A percentile compares a stretch with the other conserved stretches of the same genome.
phyloP scores from a whole-genome alignment of 1,140 invertebrate genomes.

The Magallana ariakensis region DNA sequence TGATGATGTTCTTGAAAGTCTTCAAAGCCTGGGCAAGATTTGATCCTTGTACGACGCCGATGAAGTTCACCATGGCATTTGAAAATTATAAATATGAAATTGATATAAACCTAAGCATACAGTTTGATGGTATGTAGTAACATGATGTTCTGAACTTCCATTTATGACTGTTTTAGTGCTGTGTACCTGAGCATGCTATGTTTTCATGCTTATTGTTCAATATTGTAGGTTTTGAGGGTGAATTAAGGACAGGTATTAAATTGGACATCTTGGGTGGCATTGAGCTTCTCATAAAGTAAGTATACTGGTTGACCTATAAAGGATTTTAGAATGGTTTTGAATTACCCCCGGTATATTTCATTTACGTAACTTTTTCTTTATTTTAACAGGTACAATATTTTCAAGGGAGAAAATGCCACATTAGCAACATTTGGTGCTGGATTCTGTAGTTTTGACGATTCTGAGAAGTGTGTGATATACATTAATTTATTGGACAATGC shows the following conservation, averaged over 20 bases:
- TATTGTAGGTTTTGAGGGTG: slow-evolving; percentile 51
- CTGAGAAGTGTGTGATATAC: slow-evolving; percentile 49
- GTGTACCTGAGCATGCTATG: neutral
- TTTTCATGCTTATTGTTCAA: neutral
- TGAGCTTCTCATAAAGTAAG: slow-evolving; percentile 58
- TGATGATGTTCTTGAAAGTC: slow-evolving; percentile 64
- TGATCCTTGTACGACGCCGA: slow-evolving; percentile 56
- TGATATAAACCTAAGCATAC: slow-evolving; percentile 8
- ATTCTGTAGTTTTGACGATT: slow-evolving; percentile 53
- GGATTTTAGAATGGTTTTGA: neutral
- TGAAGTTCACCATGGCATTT: slow-evolving; percentile 29
- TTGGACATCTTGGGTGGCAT: slow-evolving; percentile 56
- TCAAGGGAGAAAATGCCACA: slow-evolving; percentile 49
- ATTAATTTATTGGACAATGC: slow-evolving; percentile 58
- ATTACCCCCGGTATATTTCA: too few relatives aligned
- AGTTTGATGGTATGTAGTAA: neutral
- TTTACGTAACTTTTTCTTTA: neutral
- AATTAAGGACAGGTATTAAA: slow-evolving; percentile 56
- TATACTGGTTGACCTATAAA: neutral
- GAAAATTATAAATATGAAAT: slow-evolving; percentile 30
- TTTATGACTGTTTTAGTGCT: neutral
- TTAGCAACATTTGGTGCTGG: slow-evolving; percentile 57
- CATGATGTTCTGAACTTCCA: neutral
- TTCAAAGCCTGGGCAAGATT: slow-evolving; percentile 64
- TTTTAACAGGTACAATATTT: slow-evolving; percentile 48